These are phyloP conservation scores for Panagrolaimus sp. DNA, from an alignment of 1,140 invertebrate species.

Conservation along the genomic window DNA sequence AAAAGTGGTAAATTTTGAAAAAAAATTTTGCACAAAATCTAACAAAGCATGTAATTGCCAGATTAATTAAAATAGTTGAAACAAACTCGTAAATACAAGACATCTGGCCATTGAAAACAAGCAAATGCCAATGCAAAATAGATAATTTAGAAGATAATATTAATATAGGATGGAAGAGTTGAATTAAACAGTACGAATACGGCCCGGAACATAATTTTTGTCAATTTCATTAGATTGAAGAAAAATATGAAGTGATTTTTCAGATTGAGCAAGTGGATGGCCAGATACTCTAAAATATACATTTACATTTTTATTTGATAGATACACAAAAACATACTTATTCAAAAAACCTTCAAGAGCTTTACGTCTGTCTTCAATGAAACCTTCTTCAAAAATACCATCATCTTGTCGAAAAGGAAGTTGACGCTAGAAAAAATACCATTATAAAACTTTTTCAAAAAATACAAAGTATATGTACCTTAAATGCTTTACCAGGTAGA, in stretches of 20 bases:
- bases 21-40: too few species aligned
- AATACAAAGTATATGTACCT: too few species aligned
- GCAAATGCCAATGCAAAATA: too few species aligned
- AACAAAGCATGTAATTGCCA: too few species aligned
- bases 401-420: constrained; percentile 95
- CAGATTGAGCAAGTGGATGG: constrained; percentile 98
- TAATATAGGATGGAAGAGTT: too few species aligned
- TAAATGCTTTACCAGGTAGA: constrained; percentile 93
- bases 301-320: background rate
- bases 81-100: too few species aligned
- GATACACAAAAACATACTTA: constrained; percentile 67
- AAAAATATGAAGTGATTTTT: constrained; percentile 98
- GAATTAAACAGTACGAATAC: constrained; percentile 82
- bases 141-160: too few species aligned
- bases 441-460: too few species aligned
- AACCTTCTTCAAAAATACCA: constrained; percentile 98
- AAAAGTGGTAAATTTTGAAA: too few species aligned
- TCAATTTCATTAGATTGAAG: constrained; percentile 92
- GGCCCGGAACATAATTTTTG: constrained; percentile 98
- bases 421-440: too few species aligned
- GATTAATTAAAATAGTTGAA: too few species aligned
- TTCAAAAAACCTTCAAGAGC: constrained; percentile 96
- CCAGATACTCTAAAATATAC: constrained; percentile 78
- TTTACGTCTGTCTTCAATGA: constrained; percentile 96
- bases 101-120: too few species aligned